Percentiles rank a stretch among this genome's conserved stretches.
Conservation (phyloP, 2,797 vertebrate genomes). For the Nannoperca australis region DNA sequence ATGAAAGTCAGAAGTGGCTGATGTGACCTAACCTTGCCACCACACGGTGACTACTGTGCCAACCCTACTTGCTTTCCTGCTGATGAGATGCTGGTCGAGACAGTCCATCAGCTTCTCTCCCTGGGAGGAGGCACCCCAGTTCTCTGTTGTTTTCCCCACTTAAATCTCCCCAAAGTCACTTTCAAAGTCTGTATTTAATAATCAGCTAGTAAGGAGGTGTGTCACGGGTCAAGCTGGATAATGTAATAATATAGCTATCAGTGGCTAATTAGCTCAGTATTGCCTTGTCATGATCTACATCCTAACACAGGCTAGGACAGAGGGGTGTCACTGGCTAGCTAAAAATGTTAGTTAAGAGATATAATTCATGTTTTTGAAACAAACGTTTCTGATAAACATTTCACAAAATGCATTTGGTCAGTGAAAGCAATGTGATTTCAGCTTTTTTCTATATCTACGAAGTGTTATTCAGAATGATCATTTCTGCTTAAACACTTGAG, state of each 20-base stretch:
- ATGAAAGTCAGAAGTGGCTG: conserved; percentile 66
- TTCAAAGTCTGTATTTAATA: conserved; percentile 76
- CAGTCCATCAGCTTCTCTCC: conserved; percentile 77
- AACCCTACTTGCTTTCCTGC: conserved; percentile 68
- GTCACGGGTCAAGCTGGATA: conserved; percentile 65
- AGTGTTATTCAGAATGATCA: neutral
- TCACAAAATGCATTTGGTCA: neutral
- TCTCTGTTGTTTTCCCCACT: conserved; percentile 61
- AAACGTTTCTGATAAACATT: neutral
- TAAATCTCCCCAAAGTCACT: conserved; percentile 74
- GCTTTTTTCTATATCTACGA: neutral
- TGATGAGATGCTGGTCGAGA: conserved; percentile 77
- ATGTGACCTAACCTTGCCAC: conserved; percentile 82
- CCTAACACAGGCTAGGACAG: conserved; percentile 4
- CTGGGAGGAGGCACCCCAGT: conserved; percentile 61
- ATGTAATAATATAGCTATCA: conserved; percentile 66
- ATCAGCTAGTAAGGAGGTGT: conserved; percentile 61
- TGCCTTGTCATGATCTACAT: conserved; percentile 1
- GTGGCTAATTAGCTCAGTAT: conserved; percentile 65
- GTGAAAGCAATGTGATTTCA: neutral
- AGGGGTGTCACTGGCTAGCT: conserved; percentile 2
- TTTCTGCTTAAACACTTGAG: neutral
- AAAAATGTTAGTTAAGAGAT: neutral
- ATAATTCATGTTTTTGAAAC: neutral
- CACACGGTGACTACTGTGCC: conserved; percentile 70